phyloP scores from a whole-genome alignment of 2,113 vertebrate genomes.

The Diglossa brunneiventris region DNA sequence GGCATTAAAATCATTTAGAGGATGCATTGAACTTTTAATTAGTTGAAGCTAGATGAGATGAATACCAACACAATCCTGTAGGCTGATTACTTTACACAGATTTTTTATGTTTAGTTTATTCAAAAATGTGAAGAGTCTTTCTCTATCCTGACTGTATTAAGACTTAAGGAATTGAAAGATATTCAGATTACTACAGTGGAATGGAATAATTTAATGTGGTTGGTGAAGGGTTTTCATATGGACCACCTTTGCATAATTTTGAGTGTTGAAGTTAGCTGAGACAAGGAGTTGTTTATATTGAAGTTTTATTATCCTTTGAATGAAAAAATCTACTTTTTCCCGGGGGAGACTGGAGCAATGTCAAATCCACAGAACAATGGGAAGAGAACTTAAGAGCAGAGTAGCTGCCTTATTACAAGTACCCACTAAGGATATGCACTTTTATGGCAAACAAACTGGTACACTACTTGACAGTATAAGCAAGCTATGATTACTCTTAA shows the following conservation, averaged over 20 bases:
- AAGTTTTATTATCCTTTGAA: neutral
- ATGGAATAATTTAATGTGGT: neutral
- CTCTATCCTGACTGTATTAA: neutral
- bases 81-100: neutral
- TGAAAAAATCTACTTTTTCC: neutral
- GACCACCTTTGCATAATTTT: neutral
- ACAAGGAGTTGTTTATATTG: neutral
- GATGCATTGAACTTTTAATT: neutral
- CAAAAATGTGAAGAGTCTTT: neutral
- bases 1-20: neutral
- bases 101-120: neutral
- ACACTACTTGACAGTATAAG: neutral
- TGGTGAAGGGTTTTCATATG: accelerated
- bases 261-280: neutral
- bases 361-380: neutral
- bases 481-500: neutral
- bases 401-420: neutral
- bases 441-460: neutral
- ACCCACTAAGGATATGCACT: neutral
- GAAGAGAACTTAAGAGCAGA: neutral
- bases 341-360: neutral
- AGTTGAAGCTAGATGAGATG: neutral
- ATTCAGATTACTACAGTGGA: neutral
- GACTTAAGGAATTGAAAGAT: neutral
- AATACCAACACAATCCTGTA: neutral